Conservation (phyloP, 2,888 invertebrate species). For the Mesoligia furuncula region DNA sequence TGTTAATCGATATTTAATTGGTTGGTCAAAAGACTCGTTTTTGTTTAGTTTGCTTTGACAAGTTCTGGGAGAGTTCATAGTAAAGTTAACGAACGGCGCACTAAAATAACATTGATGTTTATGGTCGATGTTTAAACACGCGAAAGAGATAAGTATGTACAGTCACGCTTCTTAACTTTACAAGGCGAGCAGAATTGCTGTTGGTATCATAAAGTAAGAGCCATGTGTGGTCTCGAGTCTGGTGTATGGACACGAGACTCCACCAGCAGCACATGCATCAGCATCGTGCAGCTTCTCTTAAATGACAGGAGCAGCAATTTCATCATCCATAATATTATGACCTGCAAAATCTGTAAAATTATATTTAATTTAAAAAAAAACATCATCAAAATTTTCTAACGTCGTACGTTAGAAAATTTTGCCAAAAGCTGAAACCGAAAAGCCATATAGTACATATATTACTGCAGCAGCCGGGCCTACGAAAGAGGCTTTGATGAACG, state of each 20-base stretch:
- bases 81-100: slow-evolving; percentile 32
- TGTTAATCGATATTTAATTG: slow-evolving; percentile 53
- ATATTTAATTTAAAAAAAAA: not conserved
- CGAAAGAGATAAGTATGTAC: slow-evolving; percentile 53
- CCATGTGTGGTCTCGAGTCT: slow-evolving; percentile 52
- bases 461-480: too few relatives aligned
- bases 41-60: slow-evolving; percentile 40
- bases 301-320: not conserved
- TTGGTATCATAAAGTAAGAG: slow-evolving; percentile 37
- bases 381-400: too few relatives aligned
- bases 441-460: too few relatives aligned
- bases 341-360: not conserved
- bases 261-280: not conserved
- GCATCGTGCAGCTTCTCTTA: not conserved
- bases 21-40: slow-evolving; percentile 23
- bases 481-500: too few relatives aligned
- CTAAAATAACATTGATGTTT: slow-evolving; percentile 60
- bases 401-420: too few relatives aligned
- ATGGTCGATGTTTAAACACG: slow-evolving; percentile 54
- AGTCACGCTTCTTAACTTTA: slow-evolving; percentile 51
- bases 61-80: slow-evolving; percentile 47
- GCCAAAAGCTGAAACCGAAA: not conserved
- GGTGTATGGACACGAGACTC: not conserved
- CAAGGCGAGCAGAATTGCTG: slow-evolving; percentile 47
- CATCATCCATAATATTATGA: not conserved